phyloP scores from a whole-genome alignment of 2,797 vertebrate species.

The Threskiornis aethiopicus region DNA sequence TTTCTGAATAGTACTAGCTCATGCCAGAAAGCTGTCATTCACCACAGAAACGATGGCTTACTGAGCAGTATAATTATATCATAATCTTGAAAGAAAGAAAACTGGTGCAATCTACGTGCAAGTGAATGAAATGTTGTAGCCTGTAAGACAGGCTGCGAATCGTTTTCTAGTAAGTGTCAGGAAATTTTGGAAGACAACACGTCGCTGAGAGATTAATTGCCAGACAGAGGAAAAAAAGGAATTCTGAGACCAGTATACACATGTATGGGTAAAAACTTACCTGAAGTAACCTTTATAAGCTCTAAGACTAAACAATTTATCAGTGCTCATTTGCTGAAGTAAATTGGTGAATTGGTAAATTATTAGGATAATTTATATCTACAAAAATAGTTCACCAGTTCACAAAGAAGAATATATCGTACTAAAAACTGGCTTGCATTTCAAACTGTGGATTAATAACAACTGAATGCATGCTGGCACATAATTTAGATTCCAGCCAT shows the following conservation, averaged over 20 bases:
- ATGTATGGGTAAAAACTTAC: background rate
- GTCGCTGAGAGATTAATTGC: background rate
- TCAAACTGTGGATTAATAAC: constrained; percentile 24
- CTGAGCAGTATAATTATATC: background rate
- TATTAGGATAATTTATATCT: background rate
- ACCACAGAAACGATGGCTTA: background rate
- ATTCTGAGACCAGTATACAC: background rate
- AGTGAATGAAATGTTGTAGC: background rate
- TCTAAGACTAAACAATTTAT: background rate
- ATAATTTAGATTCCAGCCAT: constrained; percentile 39
- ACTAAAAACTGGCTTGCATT: background rate
- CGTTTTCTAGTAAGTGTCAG: background rate
- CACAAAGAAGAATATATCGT: background rate
- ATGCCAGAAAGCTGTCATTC: background rate
- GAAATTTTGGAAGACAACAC: background rate
- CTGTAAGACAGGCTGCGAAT: background rate
- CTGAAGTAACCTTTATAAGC: background rate
- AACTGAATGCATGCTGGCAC: constrained; percentile 21
- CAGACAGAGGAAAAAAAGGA: background rate
- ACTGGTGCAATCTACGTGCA: rapidly evolving
- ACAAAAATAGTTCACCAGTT: background rate
- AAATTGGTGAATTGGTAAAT: background rate
- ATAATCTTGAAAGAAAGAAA: background rate
- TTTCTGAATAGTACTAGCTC: background rate
- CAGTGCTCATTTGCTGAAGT: background rate